Conservation (phyloP, 1,140 invertebrate species). For the Diprion similis region DNA sequence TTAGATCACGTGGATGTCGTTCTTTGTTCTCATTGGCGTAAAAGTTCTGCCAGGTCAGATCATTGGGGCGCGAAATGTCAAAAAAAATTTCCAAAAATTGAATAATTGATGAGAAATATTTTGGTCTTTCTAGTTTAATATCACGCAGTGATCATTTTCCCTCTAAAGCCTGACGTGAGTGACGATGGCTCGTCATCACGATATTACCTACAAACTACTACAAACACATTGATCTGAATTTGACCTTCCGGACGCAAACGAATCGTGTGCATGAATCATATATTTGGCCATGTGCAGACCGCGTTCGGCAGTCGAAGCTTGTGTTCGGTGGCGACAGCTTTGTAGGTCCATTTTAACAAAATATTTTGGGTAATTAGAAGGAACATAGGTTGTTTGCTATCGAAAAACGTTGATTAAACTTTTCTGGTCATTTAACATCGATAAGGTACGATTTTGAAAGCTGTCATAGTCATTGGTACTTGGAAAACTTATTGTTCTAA, state of each 20-base stretch:
- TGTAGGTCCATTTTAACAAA: background rate
- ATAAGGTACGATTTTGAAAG: background rate
- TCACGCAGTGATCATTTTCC: too few species aligned
- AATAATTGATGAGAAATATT: too few species aligned
- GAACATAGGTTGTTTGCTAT: background rate
- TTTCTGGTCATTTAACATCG: background rate
- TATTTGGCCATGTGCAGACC: conserved; percentile 10
- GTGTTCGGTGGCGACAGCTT: background rate
- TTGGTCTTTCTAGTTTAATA: too few species aligned
- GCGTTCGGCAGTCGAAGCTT: conserved; percentile 13
- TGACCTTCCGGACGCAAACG: background rate
- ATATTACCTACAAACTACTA: too few species aligned
- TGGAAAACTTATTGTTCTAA: background rate
- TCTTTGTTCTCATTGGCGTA: background rate
- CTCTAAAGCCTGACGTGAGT: too few species aligned
- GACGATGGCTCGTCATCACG: too few species aligned
- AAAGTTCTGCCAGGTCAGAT: too few species aligned
- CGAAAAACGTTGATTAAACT: background rate
- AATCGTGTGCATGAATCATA: background rate
- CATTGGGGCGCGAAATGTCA: background rate
- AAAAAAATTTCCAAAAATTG: background rate
- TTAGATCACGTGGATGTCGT: background rate
- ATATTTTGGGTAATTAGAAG: background rate
- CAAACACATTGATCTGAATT: background rate
- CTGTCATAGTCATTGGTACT: background rate